phyloP scores from a whole-genome alignment of 2,797 vertebrate species.

The Sebastes oblongus region DNA sequence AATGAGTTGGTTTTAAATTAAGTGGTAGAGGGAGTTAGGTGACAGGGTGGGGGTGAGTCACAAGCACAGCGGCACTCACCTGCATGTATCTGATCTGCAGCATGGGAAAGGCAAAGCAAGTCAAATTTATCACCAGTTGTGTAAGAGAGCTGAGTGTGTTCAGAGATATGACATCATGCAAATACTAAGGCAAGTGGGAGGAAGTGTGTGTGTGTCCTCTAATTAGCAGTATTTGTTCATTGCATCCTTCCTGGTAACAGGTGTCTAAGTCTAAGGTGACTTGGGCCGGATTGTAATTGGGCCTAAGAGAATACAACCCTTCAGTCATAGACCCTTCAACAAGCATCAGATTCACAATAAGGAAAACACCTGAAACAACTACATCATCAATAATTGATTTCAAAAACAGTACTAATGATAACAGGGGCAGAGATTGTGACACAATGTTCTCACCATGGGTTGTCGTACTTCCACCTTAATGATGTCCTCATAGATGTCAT shows the following conservation, averaged over 20 bases:
- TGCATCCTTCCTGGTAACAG: not conserved
- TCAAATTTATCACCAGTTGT: conserved; percentile 41
- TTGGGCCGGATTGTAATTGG: no score
- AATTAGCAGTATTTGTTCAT: not conserved
- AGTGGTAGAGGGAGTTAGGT: conserved; percentile 36
- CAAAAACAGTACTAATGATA: not conserved
- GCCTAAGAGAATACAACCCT: not conserved
- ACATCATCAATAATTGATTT: not conserved
- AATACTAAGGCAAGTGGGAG: not conserved
- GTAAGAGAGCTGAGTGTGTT: conserved; percentile 2
- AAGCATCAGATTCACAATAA: not conserved
- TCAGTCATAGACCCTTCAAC: not conserved
- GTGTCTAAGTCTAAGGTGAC: not conserved
- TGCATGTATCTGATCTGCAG: conserved; percentile 99
- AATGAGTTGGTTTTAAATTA: conserved; percentile 43
- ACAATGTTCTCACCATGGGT: conserved; percentile 90
- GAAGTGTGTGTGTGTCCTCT: not conserved
- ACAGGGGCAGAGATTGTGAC: not conserved
- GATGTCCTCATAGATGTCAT: conserved; percentile 99
- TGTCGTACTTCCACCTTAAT: conserved; percentile 98
- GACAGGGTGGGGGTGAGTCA: conserved; percentile 55
- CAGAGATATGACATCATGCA: conserved; percentile 14
- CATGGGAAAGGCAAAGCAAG: conserved; percentile 82
- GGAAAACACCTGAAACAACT: not conserved
- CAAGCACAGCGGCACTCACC: conserved; percentile 83